Conservation (phyloP, 2,797 vertebrate species). For the Acipenser transmontanus region DNA sequence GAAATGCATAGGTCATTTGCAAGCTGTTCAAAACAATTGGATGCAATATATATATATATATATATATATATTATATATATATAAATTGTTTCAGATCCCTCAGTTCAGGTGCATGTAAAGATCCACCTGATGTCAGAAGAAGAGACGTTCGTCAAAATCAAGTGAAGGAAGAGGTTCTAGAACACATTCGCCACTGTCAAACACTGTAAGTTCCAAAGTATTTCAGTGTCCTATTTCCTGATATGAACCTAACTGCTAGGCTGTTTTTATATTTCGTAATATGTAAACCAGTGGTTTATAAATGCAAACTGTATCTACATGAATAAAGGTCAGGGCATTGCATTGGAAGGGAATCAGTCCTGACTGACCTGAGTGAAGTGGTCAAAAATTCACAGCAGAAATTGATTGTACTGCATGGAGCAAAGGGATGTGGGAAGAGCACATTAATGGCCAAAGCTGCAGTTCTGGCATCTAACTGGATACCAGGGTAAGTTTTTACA, state of each 20-base stretch:
- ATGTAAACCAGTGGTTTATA: too few relatives aligned
- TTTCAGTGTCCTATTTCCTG: too few relatives aligned
- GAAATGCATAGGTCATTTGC: too few relatives aligned
- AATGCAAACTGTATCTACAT: not conserved
- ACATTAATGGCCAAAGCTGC: constrained; percentile 44
- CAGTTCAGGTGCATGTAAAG: constrained; percentile 22
- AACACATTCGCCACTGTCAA: constrained; percentile 34
- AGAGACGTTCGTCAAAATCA: constrained; percentile 30
- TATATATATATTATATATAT: too few relatives aligned
- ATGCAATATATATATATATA: too few relatives aligned
- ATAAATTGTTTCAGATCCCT: constrained; percentile 33
- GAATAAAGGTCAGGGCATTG: constrained; percentile 32
- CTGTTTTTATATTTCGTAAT: not conserved
- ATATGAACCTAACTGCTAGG: too few relatives aligned
- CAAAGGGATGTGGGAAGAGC: constrained; percentile 55
- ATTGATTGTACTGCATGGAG: constrained; percentile 41
- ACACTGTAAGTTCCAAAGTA: constrained; percentile 38
- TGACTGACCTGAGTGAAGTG: constrained; percentile 37
- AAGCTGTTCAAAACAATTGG: too few relatives aligned
- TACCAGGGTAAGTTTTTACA: constrained; percentile 40
- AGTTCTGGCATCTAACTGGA: constrained; percentile 41
- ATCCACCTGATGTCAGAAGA: constrained; percentile 33
- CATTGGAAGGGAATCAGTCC: constrained; percentile 37
- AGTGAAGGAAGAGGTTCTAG: constrained; percentile 45
- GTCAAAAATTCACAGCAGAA: constrained; percentile 31